A percentile compares a stretch with the other conserved stretches of the same genome.
These are phyloP conservation scores for Apodemia hepburni DNA, from an alignment of 2,888 invertebrate species.

Conservation along the genomic window DNA sequence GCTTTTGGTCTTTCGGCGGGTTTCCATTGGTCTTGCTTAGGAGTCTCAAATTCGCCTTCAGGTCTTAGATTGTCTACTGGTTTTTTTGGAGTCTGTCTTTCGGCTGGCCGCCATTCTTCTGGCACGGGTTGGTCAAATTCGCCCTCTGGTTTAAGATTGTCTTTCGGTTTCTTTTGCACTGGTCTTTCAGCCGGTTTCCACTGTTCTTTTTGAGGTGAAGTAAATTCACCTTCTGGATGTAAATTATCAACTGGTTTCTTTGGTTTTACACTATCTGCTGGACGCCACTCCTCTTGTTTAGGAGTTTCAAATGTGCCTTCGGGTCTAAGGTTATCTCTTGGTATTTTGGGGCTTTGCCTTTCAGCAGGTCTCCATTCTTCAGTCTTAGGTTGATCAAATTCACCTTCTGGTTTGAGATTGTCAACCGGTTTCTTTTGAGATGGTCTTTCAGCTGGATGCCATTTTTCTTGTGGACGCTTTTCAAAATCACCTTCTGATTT, in stretches of 20 bases:
- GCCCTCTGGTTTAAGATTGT: constrained; percentile 79
- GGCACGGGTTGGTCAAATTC: constrained; percentile 63
- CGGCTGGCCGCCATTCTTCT: constrained; percentile 70
- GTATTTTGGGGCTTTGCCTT: constrained; percentile 55
- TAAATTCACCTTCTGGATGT: constrained; percentile 71
- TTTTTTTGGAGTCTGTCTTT: constrained; percentile 64
- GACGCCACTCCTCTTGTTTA: constrained; percentile 56
- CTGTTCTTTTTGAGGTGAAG: constrained; percentile 48
- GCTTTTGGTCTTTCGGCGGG: constrained; percentile 50
- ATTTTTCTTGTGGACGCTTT: constrained; percentile 44
- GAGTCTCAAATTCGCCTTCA: constrained; percentile 70
- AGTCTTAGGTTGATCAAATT: constrained; percentile 54
- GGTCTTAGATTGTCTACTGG: constrained; percentile 75
- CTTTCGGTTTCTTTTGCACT: constrained; percentile 75
- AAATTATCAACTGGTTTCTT: constrained; percentile 72
- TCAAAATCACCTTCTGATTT: constrained; percentile 77
- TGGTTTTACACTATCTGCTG: constrained; percentile 58
- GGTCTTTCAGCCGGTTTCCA: constrained; percentile 75
- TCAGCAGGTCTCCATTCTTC: constrained; percentile 60
- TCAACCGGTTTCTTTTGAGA: constrained; percentile 49
- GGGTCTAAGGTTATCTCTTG: constrained; percentile 73
- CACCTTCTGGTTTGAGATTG: constrained; percentile 77
- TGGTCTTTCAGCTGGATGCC: constrained; percentile 51
- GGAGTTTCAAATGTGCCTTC: constrained; percentile 76
- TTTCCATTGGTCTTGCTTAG: constrained; percentile 42